These are phyloP conservation scores for Hetaerina americana DNA, from an alignment of 1,140 invertebrate species.

Conservation along the genomic window DNA sequence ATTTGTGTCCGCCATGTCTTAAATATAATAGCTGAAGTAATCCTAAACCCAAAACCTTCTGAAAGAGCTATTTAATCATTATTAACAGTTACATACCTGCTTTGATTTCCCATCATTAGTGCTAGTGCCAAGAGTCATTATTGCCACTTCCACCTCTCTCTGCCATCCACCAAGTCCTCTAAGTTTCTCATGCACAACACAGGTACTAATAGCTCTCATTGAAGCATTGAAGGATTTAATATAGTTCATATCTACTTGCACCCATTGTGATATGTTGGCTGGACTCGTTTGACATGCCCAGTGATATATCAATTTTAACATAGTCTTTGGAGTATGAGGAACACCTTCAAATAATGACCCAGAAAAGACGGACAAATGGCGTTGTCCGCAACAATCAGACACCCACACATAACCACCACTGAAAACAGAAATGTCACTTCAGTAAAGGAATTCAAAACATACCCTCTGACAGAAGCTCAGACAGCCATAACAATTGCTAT, in stretches of 20 bases:
- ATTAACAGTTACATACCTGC: conserved; percentile 31
- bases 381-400: conserved; percentile 64
- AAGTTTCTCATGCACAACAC: conserved; percentile 60
- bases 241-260: conserved; percentile 48
- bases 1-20: too few species aligned
- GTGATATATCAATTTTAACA: conserved; percentile 76
- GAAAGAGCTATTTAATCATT: too few species aligned
- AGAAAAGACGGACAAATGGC: conserved; percentile 70
- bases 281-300: conserved; percentile 82
- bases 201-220: conserved; percentile 60
- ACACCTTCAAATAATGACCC: conserved; percentile 76
- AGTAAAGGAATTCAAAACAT: background rate
- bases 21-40: too few species aligned
- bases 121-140: conserved; percentile 78
- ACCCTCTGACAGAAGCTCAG: background rate
- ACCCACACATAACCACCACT: conserved; percentile 85
- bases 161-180: conserved; percentile 50
- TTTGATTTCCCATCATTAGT: conserved; percentile 67
- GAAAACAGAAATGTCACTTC: conserved; percentile 4
- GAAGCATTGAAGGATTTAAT: conserved; percentile 66
- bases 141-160: conserved; percentile 60
- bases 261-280: conserved; percentile 75
- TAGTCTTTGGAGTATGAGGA: conserved; percentile 60
- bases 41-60: too few species aligned
- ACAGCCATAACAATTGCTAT: too few species aligned